These are phyloP conservation scores for Thymallus thymallus DNA, from an alignment of 2,113 vertebrate genomes.

Conservation along the genomic window DNA sequence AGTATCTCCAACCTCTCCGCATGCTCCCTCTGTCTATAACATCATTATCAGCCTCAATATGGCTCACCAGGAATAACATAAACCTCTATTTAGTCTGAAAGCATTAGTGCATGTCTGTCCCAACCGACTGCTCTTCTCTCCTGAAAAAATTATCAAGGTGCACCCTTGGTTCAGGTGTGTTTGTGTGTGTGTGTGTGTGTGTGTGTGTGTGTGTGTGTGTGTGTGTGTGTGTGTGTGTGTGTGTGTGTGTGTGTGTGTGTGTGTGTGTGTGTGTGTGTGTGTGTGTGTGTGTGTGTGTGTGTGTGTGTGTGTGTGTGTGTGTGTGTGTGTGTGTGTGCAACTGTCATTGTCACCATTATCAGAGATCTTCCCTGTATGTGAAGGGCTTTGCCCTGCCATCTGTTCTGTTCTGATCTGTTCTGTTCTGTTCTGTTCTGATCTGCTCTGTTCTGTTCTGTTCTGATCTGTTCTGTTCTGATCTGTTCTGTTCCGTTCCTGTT, in stretches of 20 bases:
- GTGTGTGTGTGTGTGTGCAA: constrained; percentile 5
- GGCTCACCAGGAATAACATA: constrained; percentile 52
- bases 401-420: too few species aligned
- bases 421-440: constrained; percentile 19
- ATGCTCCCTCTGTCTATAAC: constrained; percentile 32
- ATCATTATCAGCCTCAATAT: constrained; percentile 33
- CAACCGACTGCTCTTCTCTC: constrained; percentile 46
- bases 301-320: neutral
- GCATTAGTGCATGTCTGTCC: constrained; percentile 61
- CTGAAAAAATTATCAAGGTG: constrained; percentile 71
- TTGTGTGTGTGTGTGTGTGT: too few species aligned
- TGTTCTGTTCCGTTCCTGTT: constrained; percentile 18
- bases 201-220: neutral
- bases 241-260: constrained; percentile 24
- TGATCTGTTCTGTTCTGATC: constrained; percentile 11
- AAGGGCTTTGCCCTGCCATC: constrained; percentile 55
- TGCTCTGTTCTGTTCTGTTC: neutral
- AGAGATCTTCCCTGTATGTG: constrained; percentile 49
- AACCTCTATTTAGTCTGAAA: constrained; percentile 61
- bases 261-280: neutral
- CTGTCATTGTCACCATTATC: constrained; percentile 55
- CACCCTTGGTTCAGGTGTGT: constrained; percentile 58
- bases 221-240: neutral
- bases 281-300: constrained; percentile 19
- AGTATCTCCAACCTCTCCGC: constrained; percentile 17